phyloP scores from a whole-genome alignment of 2,113 vertebrate species.

The Emydura subglobosa region DNA sequence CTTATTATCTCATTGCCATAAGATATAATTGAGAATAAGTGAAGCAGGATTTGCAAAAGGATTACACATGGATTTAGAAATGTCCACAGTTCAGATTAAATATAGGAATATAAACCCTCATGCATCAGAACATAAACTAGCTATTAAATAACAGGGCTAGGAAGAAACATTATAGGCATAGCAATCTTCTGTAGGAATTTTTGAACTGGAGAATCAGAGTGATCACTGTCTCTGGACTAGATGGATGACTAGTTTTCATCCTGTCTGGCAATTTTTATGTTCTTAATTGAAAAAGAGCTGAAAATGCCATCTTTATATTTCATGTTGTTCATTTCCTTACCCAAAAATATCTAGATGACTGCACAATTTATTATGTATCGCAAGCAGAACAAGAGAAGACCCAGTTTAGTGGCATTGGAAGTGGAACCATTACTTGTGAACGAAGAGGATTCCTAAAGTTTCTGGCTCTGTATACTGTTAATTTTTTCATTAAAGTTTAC shows the following conservation, averaged over 20 bases:
- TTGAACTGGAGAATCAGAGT: neutral
- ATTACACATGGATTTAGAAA: neutral
- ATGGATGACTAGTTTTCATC: slow-evolving; percentile 24
- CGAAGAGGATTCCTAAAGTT: slow-evolving; percentile 48
- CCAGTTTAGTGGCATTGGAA: slow-evolving; percentile 27
- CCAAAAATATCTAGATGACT: slow-evolving; percentile 69
- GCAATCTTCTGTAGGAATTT: neutral
- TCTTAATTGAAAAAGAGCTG: slow-evolving; percentile 20
- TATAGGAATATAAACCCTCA: neutral
- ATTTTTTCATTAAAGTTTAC: neutral
- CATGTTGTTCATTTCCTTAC: slow-evolving; percentile 36
- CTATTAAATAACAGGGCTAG: neutral
- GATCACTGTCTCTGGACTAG: neutral
- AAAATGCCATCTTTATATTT: neutral
- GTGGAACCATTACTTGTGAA: slow-evolving; percentile 72
- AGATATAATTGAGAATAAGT: neutral
- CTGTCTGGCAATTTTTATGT: slow-evolving; percentile 5
- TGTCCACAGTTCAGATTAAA: neutral
- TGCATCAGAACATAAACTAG: neutral
- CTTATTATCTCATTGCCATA: neutral
- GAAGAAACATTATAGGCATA: neutral
- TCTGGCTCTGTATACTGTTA: neutral
- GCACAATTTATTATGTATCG: slow-evolving; percentile 72
- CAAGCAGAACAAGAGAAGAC: slow-evolving; percentile 24
- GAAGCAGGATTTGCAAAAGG: neutral